Percentiles rank a stretch among this genome's conserved stretches.
Conservation (phyloP, 1,140 invertebrate genomes). For the Euura saliciscinereae region DNA sequence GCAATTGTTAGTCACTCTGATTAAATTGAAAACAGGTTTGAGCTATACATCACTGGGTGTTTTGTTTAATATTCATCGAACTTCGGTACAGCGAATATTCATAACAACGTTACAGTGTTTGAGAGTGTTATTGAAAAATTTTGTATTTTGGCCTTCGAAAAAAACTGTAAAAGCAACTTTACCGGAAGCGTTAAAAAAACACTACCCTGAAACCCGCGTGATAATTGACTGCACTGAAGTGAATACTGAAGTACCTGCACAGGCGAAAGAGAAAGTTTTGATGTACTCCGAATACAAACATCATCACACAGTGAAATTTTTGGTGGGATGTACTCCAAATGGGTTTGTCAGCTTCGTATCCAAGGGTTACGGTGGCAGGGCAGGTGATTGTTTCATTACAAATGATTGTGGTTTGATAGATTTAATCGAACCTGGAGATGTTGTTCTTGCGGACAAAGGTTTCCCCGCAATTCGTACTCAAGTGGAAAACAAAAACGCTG, state of each 20-base stretch:
- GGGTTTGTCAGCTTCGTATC: slow-evolving; percentile 30
- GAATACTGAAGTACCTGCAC: slow-evolving; percentile 32
- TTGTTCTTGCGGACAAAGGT: slow-evolving; percentile 47
- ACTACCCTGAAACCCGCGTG: slow-evolving; percentile 33
- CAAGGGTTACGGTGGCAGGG: slow-evolving; percentile 33
- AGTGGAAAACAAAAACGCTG: slow-evolving; percentile 21
- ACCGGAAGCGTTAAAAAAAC: slow-evolving; percentile 35
- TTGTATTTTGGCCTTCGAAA: slow-evolving; percentile 29
- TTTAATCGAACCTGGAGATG: slow-evolving; percentile 30
- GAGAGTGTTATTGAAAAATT: slow-evolving; percentile 17
- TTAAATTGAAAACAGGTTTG: neutral
- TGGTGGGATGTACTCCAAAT: slow-evolving; percentile 23
- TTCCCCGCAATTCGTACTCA: slow-evolving; percentile 22
- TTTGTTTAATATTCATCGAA: slow-evolving; percentile 23
- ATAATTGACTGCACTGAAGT: slow-evolving; percentile 49
- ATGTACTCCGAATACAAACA: slow-evolving; percentile 25
- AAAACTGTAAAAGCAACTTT: slow-evolving; percentile 25
- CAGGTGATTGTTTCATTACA: slow-evolving; percentile 28
- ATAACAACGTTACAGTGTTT: slow-evolving; percentile 16
- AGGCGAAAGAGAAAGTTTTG: slow-evolving; percentile 16
- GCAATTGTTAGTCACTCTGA: neutral
- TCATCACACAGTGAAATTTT: slow-evolving; percentile 25
- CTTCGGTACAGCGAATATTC: slow-evolving; percentile 27
- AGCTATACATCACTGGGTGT: neutral
- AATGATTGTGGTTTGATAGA: slow-evolving; percentile 37